Conservation (phyloP, 2,797 vertebrate species). For the Anguilla megastoma region DNA sequence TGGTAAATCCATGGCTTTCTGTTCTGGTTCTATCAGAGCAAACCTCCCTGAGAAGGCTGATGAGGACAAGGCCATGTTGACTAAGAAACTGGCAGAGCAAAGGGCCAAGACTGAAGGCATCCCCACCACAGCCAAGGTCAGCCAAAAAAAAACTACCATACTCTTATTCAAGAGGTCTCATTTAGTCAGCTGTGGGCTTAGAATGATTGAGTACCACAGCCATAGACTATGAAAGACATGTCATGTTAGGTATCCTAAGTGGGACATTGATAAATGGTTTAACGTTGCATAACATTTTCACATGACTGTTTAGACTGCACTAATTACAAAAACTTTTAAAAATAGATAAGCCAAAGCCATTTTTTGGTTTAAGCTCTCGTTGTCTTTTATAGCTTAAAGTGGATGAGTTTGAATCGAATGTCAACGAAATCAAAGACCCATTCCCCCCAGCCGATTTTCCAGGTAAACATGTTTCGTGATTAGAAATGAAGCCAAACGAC, state of each 20-base stretch:
- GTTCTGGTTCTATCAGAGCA: conserved; percentile 61
- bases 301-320: background rate
- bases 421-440: conserved; percentile 93
- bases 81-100: conserved; percentile 86
- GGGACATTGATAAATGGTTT: background rate
- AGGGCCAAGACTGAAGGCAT: conserved; percentile 87
- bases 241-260: background rate
- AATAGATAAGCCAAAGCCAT: background rate
- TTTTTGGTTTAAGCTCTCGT: background rate
- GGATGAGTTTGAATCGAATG: conserved; percentile 92
- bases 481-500: background rate
- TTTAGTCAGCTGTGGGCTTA: background rate
- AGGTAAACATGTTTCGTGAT: conserved; percentile 65
- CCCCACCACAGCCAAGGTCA: conserved; percentile 89
- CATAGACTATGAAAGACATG: background rate
- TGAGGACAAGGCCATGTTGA: conserved; percentile 79
- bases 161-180: background rate
- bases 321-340: background rate
- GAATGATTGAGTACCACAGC: background rate
- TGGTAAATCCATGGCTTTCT: background rate
- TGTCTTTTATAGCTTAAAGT: conserved; percentile 78
- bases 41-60: conserved; percentile 80
- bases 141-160: conserved; percentile 5
- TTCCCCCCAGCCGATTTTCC: conserved; percentile 94
- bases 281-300: background rate